These are phyloP conservation scores for Lota lota DNA, from an alignment of 2,113 vertebrate species.

Conservation along the genomic window DNA sequence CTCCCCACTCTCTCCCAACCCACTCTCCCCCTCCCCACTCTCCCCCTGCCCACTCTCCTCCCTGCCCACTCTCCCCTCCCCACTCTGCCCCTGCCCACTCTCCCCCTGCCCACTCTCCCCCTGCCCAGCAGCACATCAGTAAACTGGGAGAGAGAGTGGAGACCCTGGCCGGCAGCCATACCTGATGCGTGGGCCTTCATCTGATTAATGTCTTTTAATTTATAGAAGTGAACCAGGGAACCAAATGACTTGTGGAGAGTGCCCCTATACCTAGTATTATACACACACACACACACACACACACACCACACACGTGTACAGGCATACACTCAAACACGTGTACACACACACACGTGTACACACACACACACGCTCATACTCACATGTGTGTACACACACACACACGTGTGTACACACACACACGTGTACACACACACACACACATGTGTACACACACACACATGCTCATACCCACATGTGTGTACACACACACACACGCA, in stretches of 20 bases:
- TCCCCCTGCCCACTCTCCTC: too few species aligned
- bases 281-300: too few species aligned
- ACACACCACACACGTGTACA: too few species aligned
- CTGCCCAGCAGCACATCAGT: not conserved
- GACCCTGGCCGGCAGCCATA: slow-evolving; percentile 65
- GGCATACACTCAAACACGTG: not conserved
- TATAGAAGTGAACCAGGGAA: slow-evolving; percentile 73
- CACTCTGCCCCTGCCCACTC: not conserved
- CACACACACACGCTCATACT: too few species aligned
- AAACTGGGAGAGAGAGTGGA: slow-evolving; percentile 52
- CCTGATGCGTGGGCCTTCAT: slow-evolving; percentile 70
- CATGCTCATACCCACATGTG: too few species aligned
- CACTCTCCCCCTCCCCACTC: slow-evolving; percentile 29
- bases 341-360: not conserved
- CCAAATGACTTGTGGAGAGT: slow-evolving; percentile 32
- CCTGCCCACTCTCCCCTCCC: not conserved
- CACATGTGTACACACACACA: too few species aligned
- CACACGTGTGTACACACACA: too few species aligned
- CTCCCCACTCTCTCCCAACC: not conserved
- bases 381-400: too few species aligned
- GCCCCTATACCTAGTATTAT: slow-evolving; percentile 9
- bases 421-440: too few species aligned
- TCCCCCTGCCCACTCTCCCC: not conserved
- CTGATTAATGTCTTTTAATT: slow-evolving; percentile 83
- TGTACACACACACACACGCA: too few species aligned